phyloP scores from a whole-genome alignment of 2,888 invertebrate genomes.

The Gymnocheta viridis region DNA sequence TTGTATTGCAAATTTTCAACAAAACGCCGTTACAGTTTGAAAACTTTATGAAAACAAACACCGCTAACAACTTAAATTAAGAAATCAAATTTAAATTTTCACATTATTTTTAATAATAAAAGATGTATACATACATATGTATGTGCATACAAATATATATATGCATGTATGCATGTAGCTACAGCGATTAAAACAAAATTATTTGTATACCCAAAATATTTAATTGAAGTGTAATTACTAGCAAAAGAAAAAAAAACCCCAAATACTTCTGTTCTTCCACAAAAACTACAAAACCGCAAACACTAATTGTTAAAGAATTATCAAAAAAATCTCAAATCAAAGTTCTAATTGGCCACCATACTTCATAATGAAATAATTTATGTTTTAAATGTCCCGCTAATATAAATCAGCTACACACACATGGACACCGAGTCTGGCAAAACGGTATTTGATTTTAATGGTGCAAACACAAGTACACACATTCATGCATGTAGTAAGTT shows the following conservation, averaged over 20 bases:
- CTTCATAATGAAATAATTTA: neutral
- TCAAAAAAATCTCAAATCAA: slow-evolving; percentile 3
- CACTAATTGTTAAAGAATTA: slow-evolving; percentile 11
- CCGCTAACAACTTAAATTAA: too few relatives aligned
- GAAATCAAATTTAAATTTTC: too few relatives aligned
- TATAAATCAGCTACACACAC: slow-evolving; percentile 18
- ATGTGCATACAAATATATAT: neutral
- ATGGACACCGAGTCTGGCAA: neutral
- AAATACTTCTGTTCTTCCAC: slow-evolving; percentile 5
- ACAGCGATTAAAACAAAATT: neutral
- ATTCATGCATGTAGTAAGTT: too few relatives aligned
- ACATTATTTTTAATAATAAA: too few relatives aligned
- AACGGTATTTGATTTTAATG: slow-evolving; percentile 10
- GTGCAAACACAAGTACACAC: neutral
- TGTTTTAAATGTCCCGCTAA: slow-evolving; percentile 13
- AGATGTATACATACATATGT: too few relatives aligned
- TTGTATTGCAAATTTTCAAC: too few relatives aligned
- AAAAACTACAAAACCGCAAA: slow-evolving; percentile 35
- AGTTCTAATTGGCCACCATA: neutral
- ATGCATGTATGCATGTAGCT: neutral
- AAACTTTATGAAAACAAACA: too few relatives aligned
- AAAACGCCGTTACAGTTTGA: too few relatives aligned
- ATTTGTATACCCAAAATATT: neutral
- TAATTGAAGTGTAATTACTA: neutral
- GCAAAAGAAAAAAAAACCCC: neutral